Base-by-base conservation (phyloP, 2,888 invertebrate genomes). In the Yponomeuta cagnagella region DNA sequence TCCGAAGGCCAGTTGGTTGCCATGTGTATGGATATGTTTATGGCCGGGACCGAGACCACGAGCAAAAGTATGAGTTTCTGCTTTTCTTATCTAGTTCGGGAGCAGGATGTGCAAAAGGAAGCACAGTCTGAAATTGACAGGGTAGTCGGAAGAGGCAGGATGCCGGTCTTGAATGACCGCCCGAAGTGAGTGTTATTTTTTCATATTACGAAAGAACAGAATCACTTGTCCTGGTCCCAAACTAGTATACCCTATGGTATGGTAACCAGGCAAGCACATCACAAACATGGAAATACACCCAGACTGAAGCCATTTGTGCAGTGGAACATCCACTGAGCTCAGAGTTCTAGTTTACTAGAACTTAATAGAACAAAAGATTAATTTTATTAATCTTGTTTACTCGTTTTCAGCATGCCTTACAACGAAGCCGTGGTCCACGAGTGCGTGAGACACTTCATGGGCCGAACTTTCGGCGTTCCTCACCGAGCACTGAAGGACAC, bases 41-140 rank as follows among this genome's bases (percentile, higher is more conserved):
- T 97, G 93, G 97, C 97, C 33, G 97, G 97, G 0, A 96, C 97
- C 0, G 97, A 97, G 86, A 97, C 97, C 0, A 97, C 97, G 0
- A 95, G 94, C 70, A 97, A 97, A 81, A 94, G 95, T 52, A 88
- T 97, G 78, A 95, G 95, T 48, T 97, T 97, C 79, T 94, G 95
- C 72, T 96, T 97, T 76, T 91, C 96, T 74, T 95, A 96, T 79
- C 82, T 97, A 76, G 93, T 96, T 6, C 87, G 95, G 30, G 93
- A 95, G 77, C 96, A 95, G 31, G 93, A 94, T 2, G 94, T 97
- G 0, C 97, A 97, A 79, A 93, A 84, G 75, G 95, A 94, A 78
- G 96, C 96, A 0, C 96, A 95, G 76, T 93, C 94, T 70, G 97
- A 97, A 88, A 95, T 97, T 68, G 97, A 96, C 78, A 84, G 92